Conservation (phyloP, 2,113 vertebrate genomes). For the Recurvirostra avosetta region DNA sequence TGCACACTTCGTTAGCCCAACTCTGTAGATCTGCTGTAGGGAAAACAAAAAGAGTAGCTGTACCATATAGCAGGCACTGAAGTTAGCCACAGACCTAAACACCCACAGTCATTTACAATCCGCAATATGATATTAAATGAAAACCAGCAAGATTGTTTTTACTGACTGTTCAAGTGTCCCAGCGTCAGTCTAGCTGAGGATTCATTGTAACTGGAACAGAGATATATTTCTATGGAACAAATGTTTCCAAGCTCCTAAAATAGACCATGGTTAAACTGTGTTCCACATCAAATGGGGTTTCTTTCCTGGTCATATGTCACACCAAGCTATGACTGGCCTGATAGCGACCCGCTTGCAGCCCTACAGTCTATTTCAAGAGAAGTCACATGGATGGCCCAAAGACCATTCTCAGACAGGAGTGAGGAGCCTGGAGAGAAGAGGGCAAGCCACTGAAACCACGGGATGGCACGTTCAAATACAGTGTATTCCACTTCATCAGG, state of each 20-base stretch:
- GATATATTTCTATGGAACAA: conserved; percentile 50
- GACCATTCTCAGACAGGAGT: conserved; percentile 16
- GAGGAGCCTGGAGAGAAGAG: neutral
- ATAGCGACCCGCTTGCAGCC: neutral
- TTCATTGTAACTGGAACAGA: conserved; percentile 41
- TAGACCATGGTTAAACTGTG: conserved; percentile 28
- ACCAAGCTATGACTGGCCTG: conserved; percentile 54
- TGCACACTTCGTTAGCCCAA: conserved; percentile 74
- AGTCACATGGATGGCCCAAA: conserved; percentile 54
- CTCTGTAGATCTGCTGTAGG: conserved; percentile 73
- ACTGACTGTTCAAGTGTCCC: conserved; percentile 13
- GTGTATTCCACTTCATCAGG: neutral
- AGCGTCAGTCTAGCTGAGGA: neutral
- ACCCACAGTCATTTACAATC: conserved; percentile 16
- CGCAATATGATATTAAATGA: neutral
- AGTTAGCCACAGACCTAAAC: conserved; percentile 31
- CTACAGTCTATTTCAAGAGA: conserved; percentile 29
- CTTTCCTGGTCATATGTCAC: conserved; percentile 64
- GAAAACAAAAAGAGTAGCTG: conserved; percentile 32
- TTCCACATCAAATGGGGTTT: conserved; percentile 67
- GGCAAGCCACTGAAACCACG: neutral
- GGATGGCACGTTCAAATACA: neutral
- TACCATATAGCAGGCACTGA: neutral
- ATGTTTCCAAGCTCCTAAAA: conserved; percentile 61
- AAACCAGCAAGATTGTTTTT: conserved; percentile 24